Base-by-base conservation (phyloP, 2,888 invertebrate genomes). In the Microchrysa polita region DNA sequence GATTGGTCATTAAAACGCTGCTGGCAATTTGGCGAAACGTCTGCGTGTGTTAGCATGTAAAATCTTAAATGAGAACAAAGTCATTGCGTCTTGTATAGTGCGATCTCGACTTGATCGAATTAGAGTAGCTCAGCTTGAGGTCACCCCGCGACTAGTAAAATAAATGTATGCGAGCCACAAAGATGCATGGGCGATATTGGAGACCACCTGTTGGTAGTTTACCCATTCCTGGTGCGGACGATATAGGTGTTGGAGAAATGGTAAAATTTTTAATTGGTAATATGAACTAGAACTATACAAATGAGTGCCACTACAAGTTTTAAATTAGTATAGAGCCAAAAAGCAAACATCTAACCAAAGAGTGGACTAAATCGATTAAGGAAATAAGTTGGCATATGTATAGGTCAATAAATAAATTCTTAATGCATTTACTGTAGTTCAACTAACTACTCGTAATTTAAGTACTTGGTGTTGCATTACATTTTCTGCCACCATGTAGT, bases 171-270 rank as follows among this genome's bases (percentile, higher is more conserved):
- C n/a, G 2, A 34, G 27, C 27, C 27, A n/a, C n/a, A 34, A 59
- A 18, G 40, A 23, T 61, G 34, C 61, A 61, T 9, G 34, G 61
- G 40, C 18, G 34, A n/a, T 16, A 16, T 34, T n/a, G 4, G 34
- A 61, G 34, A 61, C 61, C 61, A 40, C 61, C 34, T 61, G 61
- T 61, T 16, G 61, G 40, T 40, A 40, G 40, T 48, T 12, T n/a
- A 12, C 2, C 10, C 48, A 48, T 48, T 48, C 4, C 48, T 48
- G 14, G 48, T 48, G 4, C 7, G 42, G 12, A n/a, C n/a, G 16
- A 2, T 48, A n/a, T 42, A 48, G 48, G 16, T 48, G 12, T 12
- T n/a, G 48, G 48, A 7, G 48, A 48, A 48, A 48, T 34, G 27
- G 27, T 7, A 34, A 34, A 34, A 34, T 34, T 5, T 2, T 34